Evolutionary conservation across 2,797 vertebrate species (phyloP).

Genomic region (Smutsia temminckii): DNA sequence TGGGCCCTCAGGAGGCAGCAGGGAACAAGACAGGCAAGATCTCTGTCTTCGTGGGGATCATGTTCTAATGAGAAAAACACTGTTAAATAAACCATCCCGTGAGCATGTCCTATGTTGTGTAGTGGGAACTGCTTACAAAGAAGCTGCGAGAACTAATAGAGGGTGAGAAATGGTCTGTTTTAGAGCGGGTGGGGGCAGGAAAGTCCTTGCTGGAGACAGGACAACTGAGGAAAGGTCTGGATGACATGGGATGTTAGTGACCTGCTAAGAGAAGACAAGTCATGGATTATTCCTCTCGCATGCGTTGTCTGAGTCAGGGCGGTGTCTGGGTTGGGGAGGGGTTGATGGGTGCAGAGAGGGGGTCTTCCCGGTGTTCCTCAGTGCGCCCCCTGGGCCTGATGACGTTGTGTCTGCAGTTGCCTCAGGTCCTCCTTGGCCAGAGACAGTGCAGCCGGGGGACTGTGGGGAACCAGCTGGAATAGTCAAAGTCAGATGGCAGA

Average conservation of each 20-base stretch:
- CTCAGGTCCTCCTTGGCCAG: background rate
- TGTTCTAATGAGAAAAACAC: background rate
- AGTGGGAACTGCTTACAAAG: background rate
- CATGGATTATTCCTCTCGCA: background rate
- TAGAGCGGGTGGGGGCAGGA: too few relatives aligned
- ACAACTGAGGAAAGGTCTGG: background rate
- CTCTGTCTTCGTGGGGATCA: background rate
- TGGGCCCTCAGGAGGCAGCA: background rate
- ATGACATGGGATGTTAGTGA: rapidly evolving
- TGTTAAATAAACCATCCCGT: background rate
- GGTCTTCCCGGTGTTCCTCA: background rate
- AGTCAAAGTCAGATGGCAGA: constrained; percentile 32
- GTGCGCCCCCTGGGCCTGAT: too few relatives aligned
- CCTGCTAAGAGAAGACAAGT: background rate
- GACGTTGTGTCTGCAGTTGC: background rate
- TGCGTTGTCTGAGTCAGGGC: rapidly evolving
- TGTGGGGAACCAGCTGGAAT: background rate
- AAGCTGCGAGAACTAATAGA: background rate
- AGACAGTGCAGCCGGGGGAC: background rate
- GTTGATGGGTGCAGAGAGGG: background rate
- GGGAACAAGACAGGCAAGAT: background rate
- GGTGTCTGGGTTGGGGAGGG: background rate
- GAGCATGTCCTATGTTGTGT: rapidly evolving
- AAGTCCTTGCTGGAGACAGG: background rate
- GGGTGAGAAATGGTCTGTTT: background rate